Percentiles rank a stretch among this genome's conserved stretches.
These are phyloP conservation scores for Microcebus lehilahytsara DNA, from an alignment of 2,113 vertebrate species.

Conservation along the genomic window DNA sequence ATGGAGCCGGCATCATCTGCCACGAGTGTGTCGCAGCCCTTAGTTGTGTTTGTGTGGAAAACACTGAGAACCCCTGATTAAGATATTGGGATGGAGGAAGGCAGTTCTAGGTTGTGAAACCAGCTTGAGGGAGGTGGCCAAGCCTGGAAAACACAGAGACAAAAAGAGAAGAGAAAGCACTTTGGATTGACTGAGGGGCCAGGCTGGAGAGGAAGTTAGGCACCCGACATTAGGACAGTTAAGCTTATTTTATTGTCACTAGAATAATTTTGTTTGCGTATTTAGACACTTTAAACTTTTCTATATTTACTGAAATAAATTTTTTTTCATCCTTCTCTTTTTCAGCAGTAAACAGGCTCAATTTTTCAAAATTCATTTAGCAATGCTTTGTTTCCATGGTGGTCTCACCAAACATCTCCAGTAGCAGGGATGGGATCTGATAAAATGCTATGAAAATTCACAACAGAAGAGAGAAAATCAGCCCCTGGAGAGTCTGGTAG, in stretches of 20 bases:
- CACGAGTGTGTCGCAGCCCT: neutral
- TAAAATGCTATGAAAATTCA: neutral
- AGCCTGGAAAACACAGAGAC: neutral
- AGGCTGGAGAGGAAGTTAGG: neutral
- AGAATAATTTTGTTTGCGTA: neutral
- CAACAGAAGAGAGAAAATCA: neutral
- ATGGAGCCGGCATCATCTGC: accelerated
- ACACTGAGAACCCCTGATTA: neutral
- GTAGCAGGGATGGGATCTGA: neutral
- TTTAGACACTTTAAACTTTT: constrained; percentile 10
- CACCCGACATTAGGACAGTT: neutral
- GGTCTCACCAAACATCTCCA: neutral
- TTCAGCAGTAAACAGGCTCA: neutral
- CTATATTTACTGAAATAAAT: neutral
- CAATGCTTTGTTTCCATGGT: neutral
- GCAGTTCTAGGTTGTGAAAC: neutral
- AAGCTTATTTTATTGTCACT: neutral
- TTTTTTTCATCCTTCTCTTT: neutral
- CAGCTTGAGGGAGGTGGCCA: neutral
- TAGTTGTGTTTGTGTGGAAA: neutral
- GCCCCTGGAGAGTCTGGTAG: neutral
- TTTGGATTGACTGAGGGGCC: neutral
- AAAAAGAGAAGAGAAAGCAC: neutral
- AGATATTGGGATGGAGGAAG: neutral
- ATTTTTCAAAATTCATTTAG: neutral